A percentile compares a stretch with the other conserved stretches of the same genome.
Evolutionary conservation across 2,888 invertebrate species (phyloP).

Genomic region (Pyrgus malvae): DNA sequence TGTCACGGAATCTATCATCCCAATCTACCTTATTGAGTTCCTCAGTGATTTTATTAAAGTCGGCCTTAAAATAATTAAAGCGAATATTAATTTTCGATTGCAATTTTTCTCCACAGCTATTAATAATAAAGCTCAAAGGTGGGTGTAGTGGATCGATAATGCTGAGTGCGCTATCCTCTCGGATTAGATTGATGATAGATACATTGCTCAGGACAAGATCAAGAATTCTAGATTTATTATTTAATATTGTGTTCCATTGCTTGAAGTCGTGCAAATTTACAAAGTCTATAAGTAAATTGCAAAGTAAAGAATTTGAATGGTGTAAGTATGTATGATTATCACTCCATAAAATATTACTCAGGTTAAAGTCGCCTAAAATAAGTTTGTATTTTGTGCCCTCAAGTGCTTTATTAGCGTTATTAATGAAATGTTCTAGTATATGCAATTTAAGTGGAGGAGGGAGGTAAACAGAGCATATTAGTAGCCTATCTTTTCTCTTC

Average conservation of each 20-base stretch:
- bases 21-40: not conserved
- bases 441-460: not conserved
- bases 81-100: not conserved
- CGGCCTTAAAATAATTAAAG: not conserved
- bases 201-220: constrained; percentile 1
- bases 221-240: not conserved
- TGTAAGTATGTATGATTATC: not conserved
- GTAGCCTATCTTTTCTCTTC: constrained; percentile 1
- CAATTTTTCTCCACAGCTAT: not conserved
- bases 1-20: not conserved
- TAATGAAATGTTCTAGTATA: not conserved
- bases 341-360: constrained; percentile 3
- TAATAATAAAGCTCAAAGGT: not conserved
- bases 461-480: constrained; percentile 3
- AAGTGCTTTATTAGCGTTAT: not conserved
- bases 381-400: not conserved
- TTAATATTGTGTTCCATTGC: not conserved
- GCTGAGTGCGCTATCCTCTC: no score
- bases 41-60: not conserved
- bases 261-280: not conserved
- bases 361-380: constrained; percentile 3
- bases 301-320: not conserved
- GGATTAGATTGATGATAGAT: not conserved
- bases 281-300: not conserved
- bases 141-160: not conserved